Percentiles rank a stretch among this genome's conserved stretches.
phyloP scores from a whole-genome alignment of 1,140 invertebrate species.

The Colletes gigas region DNA sequence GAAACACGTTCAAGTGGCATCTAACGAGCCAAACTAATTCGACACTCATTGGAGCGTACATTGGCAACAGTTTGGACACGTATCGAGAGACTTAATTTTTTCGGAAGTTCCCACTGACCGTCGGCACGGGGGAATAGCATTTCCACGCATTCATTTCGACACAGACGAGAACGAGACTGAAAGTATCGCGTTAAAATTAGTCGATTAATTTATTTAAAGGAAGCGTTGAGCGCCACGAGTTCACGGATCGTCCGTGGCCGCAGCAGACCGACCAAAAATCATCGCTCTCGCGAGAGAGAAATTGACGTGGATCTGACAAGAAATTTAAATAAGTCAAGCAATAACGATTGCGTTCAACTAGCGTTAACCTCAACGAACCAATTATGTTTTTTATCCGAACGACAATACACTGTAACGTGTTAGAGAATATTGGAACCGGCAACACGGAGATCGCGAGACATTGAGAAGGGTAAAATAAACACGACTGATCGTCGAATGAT shows the following conservation, averaged over 20 bases:
- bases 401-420: conserved; percentile 30
- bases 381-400: conserved; percentile 40
- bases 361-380: conserved; percentile 29
- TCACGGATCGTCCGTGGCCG: not conserved
- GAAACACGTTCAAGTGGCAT: conserved; percentile 20
- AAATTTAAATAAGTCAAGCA: not conserved
- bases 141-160: conserved; percentile 17
- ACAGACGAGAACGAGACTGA: conserved; percentile 49
- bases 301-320: not conserved
- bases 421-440: not conserved
- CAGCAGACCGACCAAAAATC: conserved; percentile 5
- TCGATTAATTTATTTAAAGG: conserved; percentile 46
- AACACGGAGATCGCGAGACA: not conserved
- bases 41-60: not conserved
- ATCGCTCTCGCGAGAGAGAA: not conserved
- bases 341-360: conserved; percentile 13
- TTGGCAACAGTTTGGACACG: not conserved
- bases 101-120: not conserved
- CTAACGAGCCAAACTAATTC: not conserved
- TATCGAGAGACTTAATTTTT: conserved; percentile 9
- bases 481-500: conserved; percentile 1
- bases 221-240: not conserved
- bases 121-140: not conserved
- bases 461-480: not conserved
- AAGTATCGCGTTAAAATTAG: conserved; percentile 20